Conservation (phyloP, 1,140 invertebrate genomes). For the Saccostrea cuccullata region DNA sequence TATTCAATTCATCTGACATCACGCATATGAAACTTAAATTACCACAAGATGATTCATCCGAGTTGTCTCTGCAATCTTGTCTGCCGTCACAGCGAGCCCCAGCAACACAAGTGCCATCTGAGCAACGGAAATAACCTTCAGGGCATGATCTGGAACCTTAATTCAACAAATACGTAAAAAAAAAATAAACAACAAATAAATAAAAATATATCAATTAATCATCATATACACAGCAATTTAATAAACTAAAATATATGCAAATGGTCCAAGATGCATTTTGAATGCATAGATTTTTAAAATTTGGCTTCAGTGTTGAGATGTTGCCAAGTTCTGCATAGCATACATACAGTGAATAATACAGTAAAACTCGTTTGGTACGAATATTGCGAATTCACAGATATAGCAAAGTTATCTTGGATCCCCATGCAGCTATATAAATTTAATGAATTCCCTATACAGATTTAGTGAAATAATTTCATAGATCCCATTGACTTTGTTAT, state of each 20-base stretch:
- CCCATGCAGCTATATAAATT: too few relatives aligned
- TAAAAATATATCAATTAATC: too few relatives aligned
- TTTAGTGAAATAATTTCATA: too few relatives aligned
- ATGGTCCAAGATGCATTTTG: neutral
- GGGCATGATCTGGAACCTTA: neutral
- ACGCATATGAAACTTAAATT: neutral
- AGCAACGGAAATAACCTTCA: neutral
- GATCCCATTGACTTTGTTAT: too few relatives aligned
- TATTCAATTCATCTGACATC: too few relatives aligned
- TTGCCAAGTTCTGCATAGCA: too few relatives aligned
- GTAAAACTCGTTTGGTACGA: too few relatives aligned
- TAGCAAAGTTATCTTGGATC: too few relatives aligned
- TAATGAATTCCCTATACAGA: too few relatives aligned
- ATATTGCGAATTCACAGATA: too few relatives aligned
- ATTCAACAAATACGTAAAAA: neutral
- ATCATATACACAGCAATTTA: neutral
- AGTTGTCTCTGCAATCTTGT: slow-evolving; percentile 10
- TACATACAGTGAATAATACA: too few relatives aligned
- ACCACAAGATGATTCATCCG: slow-evolving; percentile 5
- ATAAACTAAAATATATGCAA: neutral
- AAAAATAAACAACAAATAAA: neutral
- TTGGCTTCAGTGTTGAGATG: neutral
- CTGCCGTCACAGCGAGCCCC: neutral
- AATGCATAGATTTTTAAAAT: neutral
- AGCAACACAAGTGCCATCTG: neutral